These are phyloP conservation scores for Pseudococcus jackbeardsleyi DNA, from an alignment of 2,888 invertebrate species.

Conservation along the genomic window DNA sequence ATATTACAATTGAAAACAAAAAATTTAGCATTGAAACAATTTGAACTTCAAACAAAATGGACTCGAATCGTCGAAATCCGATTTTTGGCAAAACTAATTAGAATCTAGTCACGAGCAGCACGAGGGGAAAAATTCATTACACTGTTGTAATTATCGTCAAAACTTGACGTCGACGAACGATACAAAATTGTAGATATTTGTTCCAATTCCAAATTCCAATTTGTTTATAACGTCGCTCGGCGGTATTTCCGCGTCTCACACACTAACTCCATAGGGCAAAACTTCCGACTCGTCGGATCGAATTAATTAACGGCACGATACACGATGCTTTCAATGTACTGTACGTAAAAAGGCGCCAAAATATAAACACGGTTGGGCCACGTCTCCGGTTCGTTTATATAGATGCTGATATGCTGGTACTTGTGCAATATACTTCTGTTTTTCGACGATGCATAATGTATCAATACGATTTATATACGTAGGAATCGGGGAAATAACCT, in stretches of 20 bases:
- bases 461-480: neutral
- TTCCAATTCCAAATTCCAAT: neutral
- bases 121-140: neutral
- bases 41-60: too few relatives aligned
- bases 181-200: neutral
- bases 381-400: neutral
- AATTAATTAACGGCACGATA: conserved; percentile 9
- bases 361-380: neutral
- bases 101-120: too few relatives aligned
- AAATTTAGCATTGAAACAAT: too few relatives aligned
- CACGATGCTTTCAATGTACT: neutral
- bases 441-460: too few relatives aligned
- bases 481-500: neutral
- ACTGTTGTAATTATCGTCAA: neutral
- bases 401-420: neutral
- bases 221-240: neutral
- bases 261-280: neutral
- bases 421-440: conserved; percentile 7
- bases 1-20: too few relatives aligned
- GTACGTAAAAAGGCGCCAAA: neutral
- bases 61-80: too few relatives aligned
- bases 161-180: neutral
- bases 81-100: too few relatives aligned
- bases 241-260: neutral
- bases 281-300: conserved; percentile 1